Conservation (phyloP, 2,888 invertebrate species). For the Lasius fuliginosus region DNA sequence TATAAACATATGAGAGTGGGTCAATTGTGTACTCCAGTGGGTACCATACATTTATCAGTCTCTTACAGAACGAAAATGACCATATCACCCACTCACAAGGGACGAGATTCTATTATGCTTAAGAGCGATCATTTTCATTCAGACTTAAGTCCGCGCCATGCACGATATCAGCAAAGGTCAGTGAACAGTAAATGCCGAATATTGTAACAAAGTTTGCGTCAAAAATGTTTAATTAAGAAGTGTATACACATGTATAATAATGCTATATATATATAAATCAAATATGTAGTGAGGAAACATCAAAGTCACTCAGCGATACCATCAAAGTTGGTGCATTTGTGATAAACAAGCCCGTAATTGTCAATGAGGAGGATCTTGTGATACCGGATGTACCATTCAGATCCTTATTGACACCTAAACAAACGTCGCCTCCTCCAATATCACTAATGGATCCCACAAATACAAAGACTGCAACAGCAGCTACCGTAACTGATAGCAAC, state of each 20-base stretch:
- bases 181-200: background rate
- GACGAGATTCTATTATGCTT: conserved; percentile 92
- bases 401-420: conserved; percentile 86
- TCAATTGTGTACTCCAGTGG: conserved; percentile 94
- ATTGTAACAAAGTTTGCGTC: background rate
- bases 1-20: conserved; percentile 94
- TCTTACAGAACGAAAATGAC: conserved; percentile 97
- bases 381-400: conserved; percentile 90
- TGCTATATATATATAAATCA: conserved; percentile 6
- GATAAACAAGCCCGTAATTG: conserved; percentile 88
- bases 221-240: background rate
- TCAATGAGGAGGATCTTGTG: conserved; percentile 88
- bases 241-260: conserved; percentile 32
- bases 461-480: conserved; percentile 67
- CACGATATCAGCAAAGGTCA: conserved; percentile 89
- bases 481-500: conserved; percentile 78
- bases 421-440: conserved; percentile 82
- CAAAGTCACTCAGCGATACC: conserved; percentile 91
- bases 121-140: conserved; percentile 96
- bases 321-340: conserved; percentile 93
- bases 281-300: conserved; percentile 88
- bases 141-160: conserved; percentile 91
- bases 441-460: conserved; percentile 72
- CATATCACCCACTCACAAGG: conserved; percentile 93
- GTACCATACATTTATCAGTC: conserved; percentile 93